These are phyloP conservation scores for Albula goreensis DNA, from an alignment of 2,113 vertebrate species.

Conservation along the genomic window DNA sequence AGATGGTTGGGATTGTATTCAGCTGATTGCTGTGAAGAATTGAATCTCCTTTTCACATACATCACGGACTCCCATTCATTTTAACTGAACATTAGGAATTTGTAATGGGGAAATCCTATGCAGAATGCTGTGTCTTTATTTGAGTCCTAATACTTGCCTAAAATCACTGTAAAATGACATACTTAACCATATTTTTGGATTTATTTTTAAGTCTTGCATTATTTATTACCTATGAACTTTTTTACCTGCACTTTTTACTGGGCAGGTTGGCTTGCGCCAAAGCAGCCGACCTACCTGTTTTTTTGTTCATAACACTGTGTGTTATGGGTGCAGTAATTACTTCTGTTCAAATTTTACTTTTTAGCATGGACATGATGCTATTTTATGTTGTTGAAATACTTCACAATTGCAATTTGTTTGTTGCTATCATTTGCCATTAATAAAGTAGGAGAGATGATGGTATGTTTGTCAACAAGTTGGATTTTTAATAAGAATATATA, in stretches of 20 bases:
- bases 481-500: conserved; percentile 77
- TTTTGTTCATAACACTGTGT: conserved; percentile 72
- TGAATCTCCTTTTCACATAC: not conserved
- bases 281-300: conserved; percentile 71
- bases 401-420: conserved; percentile 75
- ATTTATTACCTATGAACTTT: conserved; percentile 62
- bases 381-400: conserved; percentile 62
- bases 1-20: too few relatives aligned
- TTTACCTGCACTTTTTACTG: conserved; percentile 74
- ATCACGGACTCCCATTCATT: not conserved
- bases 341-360: conserved; percentile 64
- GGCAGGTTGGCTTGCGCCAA: conserved; percentile 74
- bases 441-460: conserved; percentile 72
- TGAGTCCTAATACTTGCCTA: conserved; percentile 61
- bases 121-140: conserved; percentile 63
- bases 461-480: conserved; percentile 78
- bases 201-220: conserved; percentile 61
- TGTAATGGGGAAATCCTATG: conserved; percentile 58
- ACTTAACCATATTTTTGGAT: conserved; percentile 59
- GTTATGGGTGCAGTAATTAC: conserved; percentile 53
- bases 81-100: conserved; percentile 38
- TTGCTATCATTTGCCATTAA: conserved; percentile 75
- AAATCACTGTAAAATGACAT: conserved; percentile 29
- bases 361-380: conserved; percentile 70
- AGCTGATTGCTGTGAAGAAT: too few relatives aligned